Percentiles rank a stretch among this genome's conserved stretches.
These are phyloP conservation scores for Caerostris darwini DNA, from an alignment of 1,140 invertebrate genomes.

Conservation along the genomic window DNA sequence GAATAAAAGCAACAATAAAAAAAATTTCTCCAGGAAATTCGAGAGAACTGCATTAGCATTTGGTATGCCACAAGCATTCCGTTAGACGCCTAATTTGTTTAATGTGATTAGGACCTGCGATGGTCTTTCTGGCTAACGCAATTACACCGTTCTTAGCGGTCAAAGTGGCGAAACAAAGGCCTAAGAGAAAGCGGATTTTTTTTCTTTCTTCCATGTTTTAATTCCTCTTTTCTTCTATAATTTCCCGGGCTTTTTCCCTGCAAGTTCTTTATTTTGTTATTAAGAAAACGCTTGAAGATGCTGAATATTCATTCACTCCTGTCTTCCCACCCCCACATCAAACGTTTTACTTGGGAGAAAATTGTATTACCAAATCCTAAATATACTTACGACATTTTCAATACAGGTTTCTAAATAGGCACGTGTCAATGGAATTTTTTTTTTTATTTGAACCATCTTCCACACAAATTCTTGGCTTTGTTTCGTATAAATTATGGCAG, in stretches of 20 bases:
- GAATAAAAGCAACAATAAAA: conserved; percentile 39
- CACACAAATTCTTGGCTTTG: not conserved
- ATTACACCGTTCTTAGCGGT: conserved; percentile 74
- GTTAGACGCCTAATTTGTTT: conserved; percentile 77
- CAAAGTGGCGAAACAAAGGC: conserved; percentile 72
- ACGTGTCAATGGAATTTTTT: conserved; percentile 59
- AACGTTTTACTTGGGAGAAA: conserved; percentile 43
- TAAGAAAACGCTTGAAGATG: conserved; percentile 56
- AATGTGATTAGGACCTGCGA: conserved; percentile 71
- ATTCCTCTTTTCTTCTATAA: conserved; percentile 48
- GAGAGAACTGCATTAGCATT: conserved; percentile 71
- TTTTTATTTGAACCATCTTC: not conserved
- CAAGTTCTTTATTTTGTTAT: conserved; percentile 68
- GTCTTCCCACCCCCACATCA: not conserved
- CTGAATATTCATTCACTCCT: conserved; percentile 67
- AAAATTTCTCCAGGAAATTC: conserved; percentile 46
- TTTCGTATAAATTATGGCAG: conserved; percentile 53
- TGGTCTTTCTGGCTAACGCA: conserved; percentile 71
- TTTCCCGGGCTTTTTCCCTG: not conserved
- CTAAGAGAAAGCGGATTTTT: conserved; percentile 35
- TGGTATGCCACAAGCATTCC: conserved; percentile 64
- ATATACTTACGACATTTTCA: conserved; percentile 74
- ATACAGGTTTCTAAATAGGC: conserved; percentile 61
- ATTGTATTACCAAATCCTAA: conserved; percentile 69
- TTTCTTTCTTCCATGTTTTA: conserved; percentile 8